Evolutionary conservation across 2,113 vertebrate species (phyloP), one percentile per base, ranked within the genome.

Genomic region (Polyodon spathula): DNA sequence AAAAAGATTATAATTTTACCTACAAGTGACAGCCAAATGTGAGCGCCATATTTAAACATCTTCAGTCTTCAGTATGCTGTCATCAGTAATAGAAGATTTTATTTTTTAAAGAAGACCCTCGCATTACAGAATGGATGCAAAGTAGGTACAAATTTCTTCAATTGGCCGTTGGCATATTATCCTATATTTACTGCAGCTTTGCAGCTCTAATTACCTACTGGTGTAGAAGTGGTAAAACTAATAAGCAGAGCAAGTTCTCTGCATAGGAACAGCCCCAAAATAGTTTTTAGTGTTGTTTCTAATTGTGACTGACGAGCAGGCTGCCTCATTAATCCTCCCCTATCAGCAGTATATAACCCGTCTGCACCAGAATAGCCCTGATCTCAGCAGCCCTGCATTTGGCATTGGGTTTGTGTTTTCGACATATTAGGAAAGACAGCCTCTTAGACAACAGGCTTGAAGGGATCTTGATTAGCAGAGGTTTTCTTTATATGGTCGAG

Each of bases 281-380:
- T 90, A 93, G 90, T 86, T 71, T 82, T 66, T 75, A 77, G 76
- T 66, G 86, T 86, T 91, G 88, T 89, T 92, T 90, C 89, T 91
- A 90, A 91, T 93, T 92, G 88, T 79, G 78, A 88, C 41, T 62
- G 85, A 86, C 88, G 90, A 92, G 82, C 79, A 85, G 83, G 74
- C 84, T 57, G 72, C 72, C 84, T 87, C 86, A 88, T 92, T 92
- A 94, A 93, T 92, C 89, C 88, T 81, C 68, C 76, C 76, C 89
- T 86, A 92, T 93, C 90, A 90, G 88, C 81, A 63, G 80, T 65
- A 67, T 68, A 72, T 80, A 77, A 77, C 79, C 81, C 68, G 78
- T 76, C 77, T 75, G 85, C 84, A 88, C 89, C 79, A 93, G 90
- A 97, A 93, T 93, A 96, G 87, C 83, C 80, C 81, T 87, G 85